Evolutionary conservation across 2,113 vertebrate species (phyloP).

Genomic region (Lates calcarifer): DNA sequence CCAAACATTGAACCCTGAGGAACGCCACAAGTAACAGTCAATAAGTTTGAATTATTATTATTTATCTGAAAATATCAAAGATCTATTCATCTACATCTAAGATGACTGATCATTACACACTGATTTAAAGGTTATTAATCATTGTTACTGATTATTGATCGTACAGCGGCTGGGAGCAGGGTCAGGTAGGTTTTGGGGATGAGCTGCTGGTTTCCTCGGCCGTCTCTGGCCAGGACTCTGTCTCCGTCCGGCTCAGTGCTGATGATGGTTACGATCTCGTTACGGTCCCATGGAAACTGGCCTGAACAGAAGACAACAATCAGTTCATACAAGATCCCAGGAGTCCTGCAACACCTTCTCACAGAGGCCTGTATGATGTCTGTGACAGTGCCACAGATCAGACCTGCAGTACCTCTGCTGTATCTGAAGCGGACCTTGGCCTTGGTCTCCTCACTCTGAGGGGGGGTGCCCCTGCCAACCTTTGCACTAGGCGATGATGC

Average conservation of each 20-base stretch:
- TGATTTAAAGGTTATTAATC: neutral
- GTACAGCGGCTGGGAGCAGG: slow-evolving; percentile 64
- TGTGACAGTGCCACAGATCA: neutral
- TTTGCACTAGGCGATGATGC: neutral
- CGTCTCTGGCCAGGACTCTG: slow-evolving; percentile 67
- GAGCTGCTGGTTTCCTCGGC: slow-evolving; percentile 67
- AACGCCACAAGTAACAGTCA: neutral
- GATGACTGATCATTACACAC: neutral
- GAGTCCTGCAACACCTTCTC: no score
- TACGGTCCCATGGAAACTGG: slow-evolving; percentile 60
- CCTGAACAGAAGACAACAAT: slow-evolving; percentile 44
- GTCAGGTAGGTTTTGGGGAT: slow-evolving; percentile 72
- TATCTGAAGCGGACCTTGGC: slow-evolving; percentile 74
- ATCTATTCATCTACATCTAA: no score
- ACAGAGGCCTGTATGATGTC: no score
- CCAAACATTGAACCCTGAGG: neutral
- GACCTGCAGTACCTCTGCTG: slow-evolving; percentile 74
- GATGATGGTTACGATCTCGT: slow-evolving; percentile 64
- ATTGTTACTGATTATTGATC: neutral
- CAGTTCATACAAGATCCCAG: no score
- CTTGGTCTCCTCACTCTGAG: slow-evolving; percentile 34
- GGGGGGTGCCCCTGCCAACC: neutral
- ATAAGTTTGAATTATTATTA: no score
- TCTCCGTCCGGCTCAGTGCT: slow-evolving; percentile 47
- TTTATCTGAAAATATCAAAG: no score